Percentiles rank a stretch among this genome's conserved stretches.
phyloP scores from a whole-genome alignment of 2,113 vertebrate genomes.

The Geococcyx californianus region DNA sequence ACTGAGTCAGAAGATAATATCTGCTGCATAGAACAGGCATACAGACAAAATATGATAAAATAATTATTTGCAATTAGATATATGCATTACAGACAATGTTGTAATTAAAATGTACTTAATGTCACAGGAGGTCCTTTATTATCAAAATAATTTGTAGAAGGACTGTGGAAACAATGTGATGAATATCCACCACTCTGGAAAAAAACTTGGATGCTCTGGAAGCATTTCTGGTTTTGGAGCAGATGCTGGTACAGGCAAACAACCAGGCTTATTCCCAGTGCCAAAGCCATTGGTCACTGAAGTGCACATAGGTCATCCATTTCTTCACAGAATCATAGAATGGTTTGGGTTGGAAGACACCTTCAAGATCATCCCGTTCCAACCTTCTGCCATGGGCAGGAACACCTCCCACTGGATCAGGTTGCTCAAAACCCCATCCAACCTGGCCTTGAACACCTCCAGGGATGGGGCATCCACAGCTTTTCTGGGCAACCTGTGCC shows the following conservation, averaged over 20 bases:
- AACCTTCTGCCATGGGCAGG: no score
- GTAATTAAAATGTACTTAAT: constrained; percentile 63
- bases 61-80: constrained; percentile 71
- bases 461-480: no score
- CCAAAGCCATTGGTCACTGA: not conserved
- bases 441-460: no score
- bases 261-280: rapidly evolving
- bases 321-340: no score
- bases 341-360: no score
- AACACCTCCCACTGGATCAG: no score
- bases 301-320: rapidly evolving
- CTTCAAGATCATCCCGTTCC: no score
- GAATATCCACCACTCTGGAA: not conserved
- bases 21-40: constrained; percentile 22
- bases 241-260: rapidly evolving
- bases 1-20: constrained; percentile 64
- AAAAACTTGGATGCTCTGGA: no score
- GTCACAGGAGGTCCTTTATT: constrained; percentile 39
- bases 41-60: constrained; percentile 43
- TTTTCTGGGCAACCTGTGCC: no score
- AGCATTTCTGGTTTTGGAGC: not conserved
- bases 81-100: constrained; percentile 41
- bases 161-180: not conserved
- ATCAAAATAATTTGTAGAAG: constrained; percentile 25
- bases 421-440: no score